Conservation (phyloP, 30 jellyfish, hydroid and myxozoan species). For the Hydractinia echinata region DNA sequence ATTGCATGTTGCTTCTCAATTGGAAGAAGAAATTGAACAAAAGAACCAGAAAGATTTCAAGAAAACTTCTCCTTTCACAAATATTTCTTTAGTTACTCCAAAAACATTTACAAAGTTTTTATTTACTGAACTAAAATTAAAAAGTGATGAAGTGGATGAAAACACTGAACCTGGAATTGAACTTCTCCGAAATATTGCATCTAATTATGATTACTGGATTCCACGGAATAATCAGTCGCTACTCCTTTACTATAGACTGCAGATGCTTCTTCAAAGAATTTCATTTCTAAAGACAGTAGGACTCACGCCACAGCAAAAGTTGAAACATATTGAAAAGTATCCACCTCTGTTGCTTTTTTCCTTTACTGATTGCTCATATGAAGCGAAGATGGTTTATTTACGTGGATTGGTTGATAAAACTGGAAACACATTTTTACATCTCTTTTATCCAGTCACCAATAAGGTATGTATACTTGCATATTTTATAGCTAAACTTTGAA, state of each 20-base stretch:
- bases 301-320: slow-evolving; percentile 27
- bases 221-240: slow-evolving; percentile 24
- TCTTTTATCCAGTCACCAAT: slow-evolving; percentile 36
- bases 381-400: slow-evolving; percentile 26
- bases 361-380: slow-evolving; percentile 14
- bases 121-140: slow-evolving; percentile 12
- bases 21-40: too few relatives aligned
- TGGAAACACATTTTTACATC: slow-evolving; percentile 10
- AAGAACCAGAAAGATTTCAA: too few relatives aligned
- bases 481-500: neutral
- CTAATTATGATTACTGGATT: slow-evolving; percentile 34
- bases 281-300: slow-evolving; percentile 40
- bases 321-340: slow-evolving; percentile 35
- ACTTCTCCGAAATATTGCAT: slow-evolving; percentile 34
- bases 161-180: slow-evolving; percentile 16
- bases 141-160: slow-evolving; percentile 18
- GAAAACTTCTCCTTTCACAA: neutral
- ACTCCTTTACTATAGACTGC: slow-evolving; percentile 22
- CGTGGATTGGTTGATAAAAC: slow-evolving; percentile 26
- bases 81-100: slow-evolving; percentile 30
- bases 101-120: neutral
- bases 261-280: slow-evolving; percentile 35
- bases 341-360: slow-evolving; percentile 41
- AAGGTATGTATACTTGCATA: slow-evolving; percentile 14
- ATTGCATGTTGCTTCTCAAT: too few relatives aligned